Evolutionary conservation across 2,113 vertebrate genomes (phyloP).

Genomic region (Pogonocichla stellata): DNA sequence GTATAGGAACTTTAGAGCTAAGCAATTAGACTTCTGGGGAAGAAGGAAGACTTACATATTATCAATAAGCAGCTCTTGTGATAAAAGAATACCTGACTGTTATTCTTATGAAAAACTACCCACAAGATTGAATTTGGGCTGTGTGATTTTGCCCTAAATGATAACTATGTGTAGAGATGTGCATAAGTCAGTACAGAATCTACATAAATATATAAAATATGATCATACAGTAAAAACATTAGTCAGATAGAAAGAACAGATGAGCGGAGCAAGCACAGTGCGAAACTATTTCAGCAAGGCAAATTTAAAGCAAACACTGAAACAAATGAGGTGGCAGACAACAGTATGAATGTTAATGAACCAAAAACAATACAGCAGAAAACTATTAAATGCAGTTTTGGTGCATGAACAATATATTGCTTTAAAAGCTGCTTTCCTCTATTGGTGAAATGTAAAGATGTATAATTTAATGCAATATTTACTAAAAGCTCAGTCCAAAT

Average conservation of each 20-base stretch:
- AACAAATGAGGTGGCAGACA: slow-evolving; percentile 66
- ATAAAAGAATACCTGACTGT: background rate
- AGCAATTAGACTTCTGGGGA: background rate
- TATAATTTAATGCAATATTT: background rate
- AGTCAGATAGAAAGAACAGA: slow-evolving; percentile 39
- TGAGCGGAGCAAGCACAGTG: slow-evolving; percentile 24
- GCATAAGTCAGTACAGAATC: background rate
- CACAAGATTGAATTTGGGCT: background rate
- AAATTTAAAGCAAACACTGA: slow-evolving; percentile 70
- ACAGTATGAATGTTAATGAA: slow-evolving; percentile 68
- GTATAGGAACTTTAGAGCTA: background rate
- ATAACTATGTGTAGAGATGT: background rate
- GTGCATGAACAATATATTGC: slow-evolving; percentile 61
- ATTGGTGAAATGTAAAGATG: slow-evolving; percentile 21
- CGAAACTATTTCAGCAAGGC: slow-evolving; percentile 59
- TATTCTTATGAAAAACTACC: background rate
- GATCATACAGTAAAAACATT: background rate
- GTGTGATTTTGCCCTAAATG: background rate
- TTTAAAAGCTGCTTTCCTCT: slow-evolving; percentile 47
- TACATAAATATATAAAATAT: slow-evolving; percentile 13
- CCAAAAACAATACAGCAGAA: slow-evolving; percentile 44
- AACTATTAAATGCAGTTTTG: slow-evolving; percentile 65
- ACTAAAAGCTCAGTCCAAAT: background rate
- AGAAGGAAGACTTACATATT: background rate
- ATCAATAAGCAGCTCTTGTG: background rate